Conservation (phyloP, 1,140 invertebrate species). For the Pseudomyrmex flavicornis region DNA sequence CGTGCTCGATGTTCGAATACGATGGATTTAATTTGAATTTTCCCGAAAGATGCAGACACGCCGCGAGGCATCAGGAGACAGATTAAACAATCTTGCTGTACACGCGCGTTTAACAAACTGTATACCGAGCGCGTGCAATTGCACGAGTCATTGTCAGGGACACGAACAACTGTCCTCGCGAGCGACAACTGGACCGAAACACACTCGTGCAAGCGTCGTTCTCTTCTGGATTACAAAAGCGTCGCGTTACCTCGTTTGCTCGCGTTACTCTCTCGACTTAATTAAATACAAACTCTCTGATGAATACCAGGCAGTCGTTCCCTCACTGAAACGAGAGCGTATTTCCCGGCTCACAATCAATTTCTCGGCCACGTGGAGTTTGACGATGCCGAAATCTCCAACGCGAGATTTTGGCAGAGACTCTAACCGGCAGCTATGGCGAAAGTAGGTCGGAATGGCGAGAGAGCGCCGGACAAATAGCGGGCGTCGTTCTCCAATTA, state of each 20-base stretch:
- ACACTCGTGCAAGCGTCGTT: background rate
- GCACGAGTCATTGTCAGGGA: slow-evolving; percentile 19
- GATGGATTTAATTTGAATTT: background rate
- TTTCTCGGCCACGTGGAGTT: slow-evolving; percentile 5
- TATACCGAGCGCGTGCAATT: background rate
- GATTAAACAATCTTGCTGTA: background rate
- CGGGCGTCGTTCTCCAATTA: slow-evolving; percentile 63
- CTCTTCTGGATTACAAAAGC: slow-evolving; percentile 43
- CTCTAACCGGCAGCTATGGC: background rate
- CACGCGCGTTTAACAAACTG: background rate
- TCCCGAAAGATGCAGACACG: no score
- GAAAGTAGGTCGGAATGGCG: slow-evolving; percentile 60
- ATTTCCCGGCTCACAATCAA: slow-evolving; percentile 46
- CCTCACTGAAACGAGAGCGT: slow-evolving; percentile 34
- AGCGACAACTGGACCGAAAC: background rate
- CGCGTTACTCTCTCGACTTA: slow-evolving; percentile 27
- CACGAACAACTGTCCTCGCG: background rate
- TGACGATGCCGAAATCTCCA: slow-evolving; percentile 33
- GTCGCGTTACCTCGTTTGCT: slow-evolving; percentile 25
- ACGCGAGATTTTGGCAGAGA: slow-evolving; percentile 16
- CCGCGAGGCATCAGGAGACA: background rate
- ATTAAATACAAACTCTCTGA: slow-evolving; percentile 44
- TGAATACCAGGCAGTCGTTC: slow-evolving; percentile 7
- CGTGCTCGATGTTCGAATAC: background rate
- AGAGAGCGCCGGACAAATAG: background rate